These are phyloP conservation scores for Synanceia verrucosa DNA, from an alignment of 2,797 vertebrate genomes.

Conservation along the genomic window DNA sequence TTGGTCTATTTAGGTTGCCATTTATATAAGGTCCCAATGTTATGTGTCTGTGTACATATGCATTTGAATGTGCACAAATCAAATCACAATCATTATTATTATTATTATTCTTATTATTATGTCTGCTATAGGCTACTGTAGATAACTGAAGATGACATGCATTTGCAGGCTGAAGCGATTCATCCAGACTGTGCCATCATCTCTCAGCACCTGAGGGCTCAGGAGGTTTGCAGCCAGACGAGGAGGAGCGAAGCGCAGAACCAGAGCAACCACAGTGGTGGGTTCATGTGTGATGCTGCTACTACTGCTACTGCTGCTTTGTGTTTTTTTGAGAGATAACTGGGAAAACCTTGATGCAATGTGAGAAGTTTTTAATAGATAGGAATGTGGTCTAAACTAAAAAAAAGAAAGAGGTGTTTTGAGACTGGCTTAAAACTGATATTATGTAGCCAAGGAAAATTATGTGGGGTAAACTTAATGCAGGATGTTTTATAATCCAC, in stretches of 20 bases:
- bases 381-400: not conserved
- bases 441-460: not conserved
- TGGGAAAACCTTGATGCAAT: not conserved
- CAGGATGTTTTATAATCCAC: not conserved
- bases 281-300: not conserved
- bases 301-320: not conserved
- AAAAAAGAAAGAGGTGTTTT: not conserved
- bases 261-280: slow-evolving; percentile 70
- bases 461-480: not conserved
- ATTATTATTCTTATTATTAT: no score
- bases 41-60: no score
- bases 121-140: not conserved
- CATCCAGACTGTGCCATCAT: slow-evolving; percentile 84
- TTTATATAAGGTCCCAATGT: no score
- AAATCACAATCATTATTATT: no score
- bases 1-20: no score
- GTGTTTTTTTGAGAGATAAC: not conserved
- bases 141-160: slow-evolving; percentile 40
- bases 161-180: slow-evolving; percentile 73
- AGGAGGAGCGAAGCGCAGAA: slow-evolving; percentile 75
- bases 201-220: slow-evolving; percentile 76
- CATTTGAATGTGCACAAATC: no score
- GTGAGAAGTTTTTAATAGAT: slow-evolving; percentile 16
- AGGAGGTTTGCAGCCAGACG: slow-evolving; percentile 73
- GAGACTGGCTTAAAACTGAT: not conserved